Conservation (phyloP, 1,140 invertebrate genomes). For the Luehdorfia chinensis region DNA sequence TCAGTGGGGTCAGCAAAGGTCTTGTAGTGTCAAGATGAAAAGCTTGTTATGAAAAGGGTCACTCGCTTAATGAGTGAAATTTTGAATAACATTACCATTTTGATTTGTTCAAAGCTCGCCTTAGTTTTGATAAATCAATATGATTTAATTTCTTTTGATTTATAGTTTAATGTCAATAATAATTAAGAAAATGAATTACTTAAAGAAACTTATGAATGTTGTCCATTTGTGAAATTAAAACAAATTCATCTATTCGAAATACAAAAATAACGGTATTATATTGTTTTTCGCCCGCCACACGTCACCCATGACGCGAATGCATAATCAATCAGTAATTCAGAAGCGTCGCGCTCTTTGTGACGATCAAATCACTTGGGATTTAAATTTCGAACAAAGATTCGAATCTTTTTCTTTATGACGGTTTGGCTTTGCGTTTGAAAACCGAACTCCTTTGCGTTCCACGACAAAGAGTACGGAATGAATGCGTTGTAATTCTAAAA, state of each 20-base stretch:
- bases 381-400: conserved; percentile 62
- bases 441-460: conserved; percentile 40
- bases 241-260: too few species aligned
- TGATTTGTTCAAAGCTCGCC: background rate
- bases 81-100: conserved; percentile 10
- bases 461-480: conserved; percentile 60
- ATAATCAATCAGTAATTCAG: conserved; percentile 74
- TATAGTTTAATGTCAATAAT: too few species aligned
- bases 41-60: conserved; percentile 60
- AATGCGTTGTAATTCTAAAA: conserved; percentile 71
- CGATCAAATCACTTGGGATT: conserved; percentile 55
- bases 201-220: too few species aligned
- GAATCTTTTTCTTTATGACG: conserved; percentile 60
- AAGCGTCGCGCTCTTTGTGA: conserved; percentile 43
- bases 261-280: conserved; percentile 31
- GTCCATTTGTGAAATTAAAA: too few species aligned
- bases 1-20: conserved; percentile 53
- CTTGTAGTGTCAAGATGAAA: conserved; percentile 56
- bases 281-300: conserved; percentile 44
- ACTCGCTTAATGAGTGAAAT: conserved; percentile 18
- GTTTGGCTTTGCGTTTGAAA: conserved; percentile 41
- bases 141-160: too few species aligned
- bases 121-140: background rate
- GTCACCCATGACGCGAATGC: conserved; percentile 63
- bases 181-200: too few species aligned